phyloP scores from a whole-genome alignment of 2,797 vertebrate genomes.

The Gallirallus australis region DNA sequence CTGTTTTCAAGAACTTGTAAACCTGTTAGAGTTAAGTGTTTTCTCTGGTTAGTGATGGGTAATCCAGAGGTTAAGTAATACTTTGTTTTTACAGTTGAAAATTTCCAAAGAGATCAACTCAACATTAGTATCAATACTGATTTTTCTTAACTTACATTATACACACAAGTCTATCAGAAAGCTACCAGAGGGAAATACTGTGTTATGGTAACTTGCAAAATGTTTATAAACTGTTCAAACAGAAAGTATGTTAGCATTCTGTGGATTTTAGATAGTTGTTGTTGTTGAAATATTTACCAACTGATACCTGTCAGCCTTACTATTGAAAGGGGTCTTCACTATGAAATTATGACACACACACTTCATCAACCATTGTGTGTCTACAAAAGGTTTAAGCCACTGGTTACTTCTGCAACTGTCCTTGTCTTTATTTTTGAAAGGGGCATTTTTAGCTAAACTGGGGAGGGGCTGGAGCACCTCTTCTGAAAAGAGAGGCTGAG shows the following conservation, averaged over 20 bases:
- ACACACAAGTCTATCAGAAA: neutral
- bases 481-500: too few relatives aligned
- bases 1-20: conserved; percentile 60
- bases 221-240: neutral
- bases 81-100: neutral
- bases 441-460: neutral
- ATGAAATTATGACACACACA: neutral
- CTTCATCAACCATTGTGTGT: neutral
- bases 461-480: too few relatives aligned
- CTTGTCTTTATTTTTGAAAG: neutral
- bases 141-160: neutral
- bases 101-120: neutral
- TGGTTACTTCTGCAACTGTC: neutral
- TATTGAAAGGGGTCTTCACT: neutral
- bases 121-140: neutral
- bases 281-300: neutral
- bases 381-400: neutral
- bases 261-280: neutral
- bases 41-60: conserved; percentile 15
- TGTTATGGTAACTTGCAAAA: neutral
- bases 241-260: neutral
- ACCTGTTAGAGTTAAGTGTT: conserved; percentile 64
- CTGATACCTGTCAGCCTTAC: neutral
- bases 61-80: neutral
- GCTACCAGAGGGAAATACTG: neutral